These are phyloP conservation scores for Eristalis pertinax DNA, from an alignment of 2,888 invertebrate species.

Conservation along the genomic window DNA sequence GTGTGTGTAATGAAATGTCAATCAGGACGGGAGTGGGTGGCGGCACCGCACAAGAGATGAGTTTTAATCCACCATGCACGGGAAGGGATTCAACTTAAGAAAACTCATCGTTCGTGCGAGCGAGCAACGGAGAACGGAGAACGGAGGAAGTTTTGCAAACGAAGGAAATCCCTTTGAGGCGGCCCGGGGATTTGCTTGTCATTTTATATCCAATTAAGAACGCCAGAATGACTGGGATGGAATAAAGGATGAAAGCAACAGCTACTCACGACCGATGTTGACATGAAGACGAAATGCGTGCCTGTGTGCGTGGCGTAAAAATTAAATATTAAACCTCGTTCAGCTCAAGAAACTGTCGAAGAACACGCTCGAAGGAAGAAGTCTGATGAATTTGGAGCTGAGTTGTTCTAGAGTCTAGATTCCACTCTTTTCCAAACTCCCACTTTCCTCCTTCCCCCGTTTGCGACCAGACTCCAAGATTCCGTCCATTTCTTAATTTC, in stretches of 20 bases:
- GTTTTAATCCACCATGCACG: background rate
- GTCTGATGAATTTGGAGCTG: no score
- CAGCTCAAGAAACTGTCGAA: no score
- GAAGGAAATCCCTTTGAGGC: background rate
- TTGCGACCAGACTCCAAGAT: no score
- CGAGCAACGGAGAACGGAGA: no score
- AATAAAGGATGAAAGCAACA: background rate
- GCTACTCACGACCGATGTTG: background rate
- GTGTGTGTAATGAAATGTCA: conserved; percentile 1
- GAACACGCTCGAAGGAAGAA: no score
- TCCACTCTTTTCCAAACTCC: no score
- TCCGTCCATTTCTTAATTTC: no score
- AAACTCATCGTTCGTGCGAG: background rate
- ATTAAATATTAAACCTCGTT: no score
- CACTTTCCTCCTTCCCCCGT: no score
- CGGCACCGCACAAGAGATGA: no score
- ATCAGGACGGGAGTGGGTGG: background rate
- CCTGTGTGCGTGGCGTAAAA: no score
- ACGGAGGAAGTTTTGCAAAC: background rate
- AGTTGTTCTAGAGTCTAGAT: no score
- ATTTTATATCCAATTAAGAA: background rate
- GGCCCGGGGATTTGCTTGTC: background rate
- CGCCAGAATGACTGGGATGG: background rate
- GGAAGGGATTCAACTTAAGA: background rate
- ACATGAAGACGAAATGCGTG: background rate